Evolutionary conservation across 2,888 invertebrate species (phyloP).

Genomic region (Calameuta filiformis): DNA sequence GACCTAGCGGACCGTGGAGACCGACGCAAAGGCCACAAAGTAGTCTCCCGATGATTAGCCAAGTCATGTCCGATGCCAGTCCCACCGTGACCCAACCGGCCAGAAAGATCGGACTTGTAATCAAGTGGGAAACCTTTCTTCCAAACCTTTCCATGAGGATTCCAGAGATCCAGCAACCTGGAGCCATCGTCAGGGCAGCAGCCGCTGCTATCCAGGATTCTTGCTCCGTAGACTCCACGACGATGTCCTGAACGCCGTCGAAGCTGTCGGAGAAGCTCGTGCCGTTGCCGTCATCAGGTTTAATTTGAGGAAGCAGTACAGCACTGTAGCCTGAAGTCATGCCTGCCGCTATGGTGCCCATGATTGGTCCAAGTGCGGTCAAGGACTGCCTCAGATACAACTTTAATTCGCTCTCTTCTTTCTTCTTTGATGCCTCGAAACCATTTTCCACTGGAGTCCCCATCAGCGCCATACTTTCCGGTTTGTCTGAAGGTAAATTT

Average conservation of each 20-base stretch:
- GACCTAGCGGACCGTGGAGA: constrained; percentile 66
- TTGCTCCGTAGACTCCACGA: constrained; percentile 65
- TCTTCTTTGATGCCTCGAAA: not conserved
- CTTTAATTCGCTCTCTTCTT: constrained; percentile 18
- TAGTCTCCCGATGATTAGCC: constrained; percentile 70
- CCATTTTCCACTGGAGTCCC: constrained; percentile 9
- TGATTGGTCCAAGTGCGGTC: constrained; percentile 70
- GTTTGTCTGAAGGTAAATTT: not conserved
- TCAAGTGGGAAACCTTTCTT: constrained; percentile 70
- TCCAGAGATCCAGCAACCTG: constrained; percentile 58
- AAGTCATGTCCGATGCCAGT: constrained; percentile 66
- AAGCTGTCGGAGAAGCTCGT: constrained; percentile 69
- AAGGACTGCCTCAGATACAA: constrained; percentile 64
- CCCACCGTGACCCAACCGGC: constrained; percentile 73
- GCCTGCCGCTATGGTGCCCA: constrained; percentile 71
- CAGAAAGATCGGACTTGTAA: constrained; percentile 70
- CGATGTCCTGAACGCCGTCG: constrained; percentile 68
- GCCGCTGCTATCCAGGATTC: constrained; percentile 69
- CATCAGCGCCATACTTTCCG: constrained; percentile 1
- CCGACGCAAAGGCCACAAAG: constrained; percentile 71
- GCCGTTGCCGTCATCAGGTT: constrained; percentile 55
- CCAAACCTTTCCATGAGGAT: constrained; percentile 73
- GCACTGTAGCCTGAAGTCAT: constrained; percentile 75
- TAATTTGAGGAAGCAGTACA: constrained; percentile 72
- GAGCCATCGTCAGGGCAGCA: constrained; percentile 70